A percentile compares a stretch with the other conserved stretches of the same genome.
Conservation (phyloP, 2,113 vertebrate species). For the Coturnix japonica region DNA sequence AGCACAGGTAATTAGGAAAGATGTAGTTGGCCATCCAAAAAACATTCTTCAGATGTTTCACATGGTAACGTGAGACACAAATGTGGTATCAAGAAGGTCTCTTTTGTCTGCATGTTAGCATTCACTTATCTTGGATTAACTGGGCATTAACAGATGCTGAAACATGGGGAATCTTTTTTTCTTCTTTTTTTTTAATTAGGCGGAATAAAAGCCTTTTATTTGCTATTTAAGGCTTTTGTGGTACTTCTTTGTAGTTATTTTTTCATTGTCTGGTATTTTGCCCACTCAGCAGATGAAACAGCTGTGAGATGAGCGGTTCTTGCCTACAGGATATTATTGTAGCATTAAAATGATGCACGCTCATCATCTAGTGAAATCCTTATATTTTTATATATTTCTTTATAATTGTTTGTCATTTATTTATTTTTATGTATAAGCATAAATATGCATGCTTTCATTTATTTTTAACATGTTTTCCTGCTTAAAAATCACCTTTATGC, state of each 20-base stretch:
- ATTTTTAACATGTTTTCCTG: not conserved
- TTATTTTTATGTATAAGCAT: not conserved
- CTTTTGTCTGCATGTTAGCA: not conserved
- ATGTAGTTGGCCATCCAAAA: not conserved
- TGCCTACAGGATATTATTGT: not conserved
- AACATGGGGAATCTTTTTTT: not conserved
- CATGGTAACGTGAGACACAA: not conserved
- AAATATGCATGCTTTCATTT: not conserved
- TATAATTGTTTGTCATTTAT: not conserved
- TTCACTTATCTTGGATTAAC: not conserved
- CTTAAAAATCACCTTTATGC: not conserved
- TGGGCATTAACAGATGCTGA: not conserved
- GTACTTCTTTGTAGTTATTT: not conserved
- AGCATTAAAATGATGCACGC: not conserved
- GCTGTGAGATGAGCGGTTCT: not conserved
- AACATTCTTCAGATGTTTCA: not conserved
- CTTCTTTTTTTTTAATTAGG: not conserved
- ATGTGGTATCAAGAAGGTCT: rapidly evolving
- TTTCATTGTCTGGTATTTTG: not conserved
- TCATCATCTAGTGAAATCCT: not conserved
- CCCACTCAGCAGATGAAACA: not conserved
- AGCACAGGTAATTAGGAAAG: not conserved
- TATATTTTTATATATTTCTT: not conserved
- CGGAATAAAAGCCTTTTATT: not conserved
- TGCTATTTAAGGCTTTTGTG: not conserved